phyloP scores from a whole-genome alignment of 2,797 vertebrate species.

The Sebastes taczanowskii region DNA sequence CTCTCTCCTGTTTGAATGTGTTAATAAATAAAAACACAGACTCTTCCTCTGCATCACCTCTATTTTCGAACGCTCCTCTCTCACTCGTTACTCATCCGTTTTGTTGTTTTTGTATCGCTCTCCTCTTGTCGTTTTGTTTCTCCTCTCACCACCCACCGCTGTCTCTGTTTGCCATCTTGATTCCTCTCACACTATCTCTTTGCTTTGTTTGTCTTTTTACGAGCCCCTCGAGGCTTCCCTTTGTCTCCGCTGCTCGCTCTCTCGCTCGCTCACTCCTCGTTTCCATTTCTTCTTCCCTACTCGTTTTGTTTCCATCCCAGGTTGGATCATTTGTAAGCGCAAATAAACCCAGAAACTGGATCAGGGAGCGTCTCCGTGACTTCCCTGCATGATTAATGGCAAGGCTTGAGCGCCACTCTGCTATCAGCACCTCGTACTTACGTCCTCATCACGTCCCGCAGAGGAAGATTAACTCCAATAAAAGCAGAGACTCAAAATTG shows the following conservation, averaged over 20 bases:
- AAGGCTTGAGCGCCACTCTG: background rate
- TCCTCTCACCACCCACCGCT: background rate
- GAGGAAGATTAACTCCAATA: slow-evolving; percentile 29
- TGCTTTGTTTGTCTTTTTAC: slow-evolving; percentile 27
- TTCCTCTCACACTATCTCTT: slow-evolving; percentile 12
- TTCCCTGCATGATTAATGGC: background rate
- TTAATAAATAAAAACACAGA: background rate
- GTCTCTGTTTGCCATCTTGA: slow-evolving; percentile 36
- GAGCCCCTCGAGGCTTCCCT: slow-evolving; percentile 11
- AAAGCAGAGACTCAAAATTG: background rate
- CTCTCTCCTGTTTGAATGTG: background rate
- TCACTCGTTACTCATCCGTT: background rate
- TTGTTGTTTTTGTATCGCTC: background rate
- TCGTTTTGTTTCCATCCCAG: background rate
- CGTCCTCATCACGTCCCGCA: background rate
- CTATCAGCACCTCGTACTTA: background rate
- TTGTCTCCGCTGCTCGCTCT: background rate
- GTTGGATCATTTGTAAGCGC: slow-evolving; percentile 24
- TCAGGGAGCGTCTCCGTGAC: background rate
- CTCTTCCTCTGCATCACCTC: background rate
- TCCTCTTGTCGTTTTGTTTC: background rate
- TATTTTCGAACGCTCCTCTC: background rate
- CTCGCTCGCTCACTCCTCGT: background rate
- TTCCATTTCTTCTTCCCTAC: background rate
- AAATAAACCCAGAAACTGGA: slow-evolving; percentile 10